A percentile compares a stretch with the other conserved stretches of the same genome.
These are phyloP conservation scores for Pimpla rufipes DNA, from an alignment of 2,888 invertebrate genomes.

Conservation along the genomic window DNA sequence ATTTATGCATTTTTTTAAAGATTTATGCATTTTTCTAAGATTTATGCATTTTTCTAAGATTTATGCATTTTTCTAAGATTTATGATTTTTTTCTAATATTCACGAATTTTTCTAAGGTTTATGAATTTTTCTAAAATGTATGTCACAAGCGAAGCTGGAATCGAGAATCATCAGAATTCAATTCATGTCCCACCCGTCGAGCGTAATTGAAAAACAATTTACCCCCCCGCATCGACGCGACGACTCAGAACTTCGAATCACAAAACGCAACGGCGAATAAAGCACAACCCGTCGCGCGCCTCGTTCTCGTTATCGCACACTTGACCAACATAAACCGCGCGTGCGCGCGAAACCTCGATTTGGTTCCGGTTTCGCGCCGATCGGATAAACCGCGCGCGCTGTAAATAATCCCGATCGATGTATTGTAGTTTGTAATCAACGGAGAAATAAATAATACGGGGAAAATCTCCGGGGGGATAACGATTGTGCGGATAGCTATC, in stretches of 20 bases:
- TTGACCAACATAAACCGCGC: background rate
- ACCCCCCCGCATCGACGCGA: background rate
- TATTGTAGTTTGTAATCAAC: conserved; percentile 40
- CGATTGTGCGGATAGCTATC: conserved; percentile 42
- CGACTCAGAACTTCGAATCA: background rate
- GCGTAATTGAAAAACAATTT: no score
- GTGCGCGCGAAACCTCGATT: conserved; percentile 1
- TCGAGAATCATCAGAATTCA: no score
- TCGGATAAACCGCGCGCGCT: conserved; percentile 8
- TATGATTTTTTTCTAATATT: background rate
- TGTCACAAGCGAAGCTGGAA: no score
- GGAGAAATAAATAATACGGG: conserved; percentile 33
- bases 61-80: background rate
- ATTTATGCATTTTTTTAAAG: background rate
- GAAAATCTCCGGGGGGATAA: conserved; percentile 39
- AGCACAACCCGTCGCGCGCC: no score
- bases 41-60: background rate
- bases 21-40: background rate
- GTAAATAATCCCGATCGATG: background rate
- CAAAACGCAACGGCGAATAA: background rate
- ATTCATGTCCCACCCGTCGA: no score
- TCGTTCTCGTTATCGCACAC: conserved; percentile 18
- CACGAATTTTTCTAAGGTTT: background rate
- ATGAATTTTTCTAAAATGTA: no score
- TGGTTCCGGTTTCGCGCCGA: conserved; percentile 26